phyloP scores from a whole-genome alignment of 2,888 invertebrate genomes.

The Tenthredo notha region DNA sequence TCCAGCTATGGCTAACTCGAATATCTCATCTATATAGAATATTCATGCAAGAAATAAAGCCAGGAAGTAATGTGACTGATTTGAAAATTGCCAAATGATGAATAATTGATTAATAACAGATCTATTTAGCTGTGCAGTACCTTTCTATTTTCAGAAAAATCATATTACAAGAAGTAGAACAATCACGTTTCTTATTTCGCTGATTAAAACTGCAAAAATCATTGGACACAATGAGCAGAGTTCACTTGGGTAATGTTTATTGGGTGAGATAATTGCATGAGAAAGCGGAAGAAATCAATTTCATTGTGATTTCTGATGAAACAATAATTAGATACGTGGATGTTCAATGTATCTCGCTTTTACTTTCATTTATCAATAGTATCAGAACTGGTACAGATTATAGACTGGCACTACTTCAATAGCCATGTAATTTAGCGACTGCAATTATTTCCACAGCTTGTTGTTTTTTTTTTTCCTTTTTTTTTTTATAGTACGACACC shows the following conservation, averaged over 20 bases:
- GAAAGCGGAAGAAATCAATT: slow-evolving; percentile 41
- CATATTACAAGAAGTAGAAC: background rate
- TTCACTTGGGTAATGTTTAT: background rate
- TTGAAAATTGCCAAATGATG: background rate
- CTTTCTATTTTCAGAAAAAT: background rate
- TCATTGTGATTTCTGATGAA: slow-evolving; percentile 40
- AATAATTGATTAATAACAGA: background rate
- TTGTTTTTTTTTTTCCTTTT: background rate
- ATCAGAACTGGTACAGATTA: slow-evolving; percentile 27
- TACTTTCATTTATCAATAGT: slow-evolving; percentile 47
- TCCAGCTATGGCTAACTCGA: slow-evolving; percentile 39
- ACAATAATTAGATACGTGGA: slow-evolving; percentile 35
- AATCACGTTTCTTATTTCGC: background rate
- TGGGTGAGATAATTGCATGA: slow-evolving; percentile 19
- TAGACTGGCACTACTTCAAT: slow-evolving; percentile 6
- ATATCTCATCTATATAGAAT: slow-evolving; percentile 5
- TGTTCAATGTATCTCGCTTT: slow-evolving; percentile 39
- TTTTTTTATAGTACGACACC: background rate
- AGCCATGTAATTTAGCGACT: slow-evolving; percentile 22
- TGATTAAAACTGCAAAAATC: background rate
- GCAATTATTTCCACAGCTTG: slow-evolving; percentile 6
- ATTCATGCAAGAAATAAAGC: slow-evolving; percentile 1
- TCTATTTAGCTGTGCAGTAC: background rate
- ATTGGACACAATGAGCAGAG: background rate
- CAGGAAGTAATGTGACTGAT: slow-evolving; percentile 1